Evolutionary conservation across 2,797 vertebrate species (phyloP), one percentile per base, ranked within the genome.

Genomic region (Distichodus sexfasciatus): DNA sequence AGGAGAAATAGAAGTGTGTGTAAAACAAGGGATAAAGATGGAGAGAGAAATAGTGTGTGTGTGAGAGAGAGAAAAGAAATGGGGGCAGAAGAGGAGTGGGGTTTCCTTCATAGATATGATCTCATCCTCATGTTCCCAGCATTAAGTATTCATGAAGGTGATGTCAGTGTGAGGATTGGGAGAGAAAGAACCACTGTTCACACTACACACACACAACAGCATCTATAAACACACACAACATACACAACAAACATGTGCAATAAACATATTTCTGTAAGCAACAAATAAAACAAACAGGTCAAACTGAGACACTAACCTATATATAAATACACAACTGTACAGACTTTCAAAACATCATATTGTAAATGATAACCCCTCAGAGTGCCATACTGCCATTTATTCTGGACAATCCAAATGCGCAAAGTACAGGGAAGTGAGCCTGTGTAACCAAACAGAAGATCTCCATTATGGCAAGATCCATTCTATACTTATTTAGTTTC

Each of bases 111-210:
- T 61, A 70, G 74, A 59, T 74, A 79, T 79, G 77, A 82, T 79
- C 80, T 82, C 80, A 82, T 79, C 71, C 24, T 57, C 47, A 36
- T 71, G 71, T 70, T 79, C 68, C 53, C 65, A 74, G 76, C 74
- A 82, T 80, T 53, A 61, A 80, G 66, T 76, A 80, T 80, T 82
- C 62, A 80, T 74, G 36, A 40, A 35, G 74, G 51, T 79, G 80
- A 80, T 68, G 66, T 82, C 78, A 82, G 77, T 23, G 33, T 64
- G 62, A 43, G 31, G 71, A 66, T 46, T 17, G 60, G 61, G 41
- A n/a, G n/a, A n/a, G n/a, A n/a, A 58, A 70, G 46, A 67, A 58
- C 64, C 58, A 54, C 26, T 68, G 67, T 54, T 40, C 33, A 19
- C 4, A 69, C 69, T 77, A 24, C 48, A 69, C 68, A 71, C 48